Evolutionary conservation across 2,888 invertebrate species (phyloP), one percentile per base, ranked within the genome.

Genomic region (Caenorhabditis sp.): DNA sequence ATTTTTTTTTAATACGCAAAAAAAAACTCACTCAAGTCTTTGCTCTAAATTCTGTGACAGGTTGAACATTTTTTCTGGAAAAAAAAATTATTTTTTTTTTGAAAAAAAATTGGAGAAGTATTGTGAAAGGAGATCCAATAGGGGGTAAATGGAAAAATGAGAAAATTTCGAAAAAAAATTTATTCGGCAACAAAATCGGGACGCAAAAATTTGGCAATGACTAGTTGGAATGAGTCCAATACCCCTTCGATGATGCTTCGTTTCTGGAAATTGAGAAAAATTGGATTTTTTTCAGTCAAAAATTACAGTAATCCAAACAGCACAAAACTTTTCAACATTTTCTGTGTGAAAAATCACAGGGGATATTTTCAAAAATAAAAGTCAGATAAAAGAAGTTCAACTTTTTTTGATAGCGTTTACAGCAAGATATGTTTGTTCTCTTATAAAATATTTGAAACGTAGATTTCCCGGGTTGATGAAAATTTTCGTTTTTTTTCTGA

Each of bases 201-300:
- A 1, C 81, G 71, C 10, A 77, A 73, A 65, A 79, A 79, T 57
- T 70, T 75, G 10, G 80, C 78, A 24, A 81, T 71, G n/a, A 80
- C 76, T 14, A 76, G 65, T 19, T 73, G 55, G 60, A 79, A 81
- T 0, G 70, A 54, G 14, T 62, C 36, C 62, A 81, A 59, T 6
- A 78, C 76, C 14, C 54, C 61, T 55, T 74, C 75, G 4, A 80
- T 64, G 21, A 58, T 62, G 4, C 63, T 27, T 12, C 80, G 74
- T 24, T 66, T 65, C 78, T 78, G 61, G 19, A 75, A 59, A 49
- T 27, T 26, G 19, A 21, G 23, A n/a, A 12, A 31, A 57, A n/a
- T 57, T 57, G 5, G 23, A 53, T 8, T 53, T 53, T 58, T 17
- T 58, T 27, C 1, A 26, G 14, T 21, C 23, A 50, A 19, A 10